A percentile compares a stretch with the other conserved stretches of the same genome.
These are phyloP conservation scores for Pelobates cultripes DNA, from an alignment of 2,797 vertebrate genomes.

Conservation along the genomic window DNA sequence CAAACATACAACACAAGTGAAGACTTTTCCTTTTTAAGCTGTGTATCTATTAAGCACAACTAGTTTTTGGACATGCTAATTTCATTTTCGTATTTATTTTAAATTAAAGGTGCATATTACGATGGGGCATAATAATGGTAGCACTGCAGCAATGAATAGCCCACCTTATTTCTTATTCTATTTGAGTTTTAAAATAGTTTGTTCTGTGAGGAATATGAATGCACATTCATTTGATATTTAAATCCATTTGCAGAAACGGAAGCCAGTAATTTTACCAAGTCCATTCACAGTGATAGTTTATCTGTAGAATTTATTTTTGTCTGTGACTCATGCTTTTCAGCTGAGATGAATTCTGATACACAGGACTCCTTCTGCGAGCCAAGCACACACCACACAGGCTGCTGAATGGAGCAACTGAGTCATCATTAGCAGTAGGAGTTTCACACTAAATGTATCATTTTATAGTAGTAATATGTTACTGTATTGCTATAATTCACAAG, in stretches of 20 bases:
- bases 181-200: neutral
- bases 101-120: no score
- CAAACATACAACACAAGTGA: no score
- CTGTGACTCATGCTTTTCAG: constrained; percentile 43
- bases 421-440: constrained; percentile 34
- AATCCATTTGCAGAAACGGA: neutral
- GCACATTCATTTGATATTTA: neutral
- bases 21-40: no score
- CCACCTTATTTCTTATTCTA: no score
- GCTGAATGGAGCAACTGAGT: constrained; percentile 38
- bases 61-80: no score
- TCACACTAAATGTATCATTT: constrained; percentile 34
- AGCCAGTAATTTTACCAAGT: neutral
- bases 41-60: no score
- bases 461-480: constrained; percentile 37
- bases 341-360: constrained; percentile 18
- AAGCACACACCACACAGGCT: constrained; percentile 15
- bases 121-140: no score
- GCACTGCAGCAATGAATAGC: no score
- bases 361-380: constrained; percentile 36
- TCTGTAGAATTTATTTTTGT: constrained; percentile 18
- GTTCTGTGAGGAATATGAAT: neutral
- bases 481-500: constrained; percentile 26
- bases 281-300: neutral
- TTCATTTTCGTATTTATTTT: no score